Base-by-base conservation (phyloP, 2,888 invertebrate genomes). In the Chironomus riparius region DNA sequence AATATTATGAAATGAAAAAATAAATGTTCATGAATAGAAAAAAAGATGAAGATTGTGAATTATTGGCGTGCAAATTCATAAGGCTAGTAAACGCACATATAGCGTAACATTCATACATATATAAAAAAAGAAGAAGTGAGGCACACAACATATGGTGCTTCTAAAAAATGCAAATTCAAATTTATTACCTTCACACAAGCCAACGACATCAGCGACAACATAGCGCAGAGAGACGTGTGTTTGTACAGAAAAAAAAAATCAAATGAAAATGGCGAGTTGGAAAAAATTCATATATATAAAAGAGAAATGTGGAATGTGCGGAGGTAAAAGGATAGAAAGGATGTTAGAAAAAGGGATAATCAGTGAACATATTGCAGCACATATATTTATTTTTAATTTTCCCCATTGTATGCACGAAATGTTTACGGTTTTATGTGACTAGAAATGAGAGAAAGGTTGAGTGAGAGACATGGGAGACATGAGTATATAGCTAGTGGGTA, bases 311-410 rank as follows among this genome's bases (percentile, higher is more conserved):
- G 65, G 21, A 65, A 65, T 65, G 21, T 21, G 65, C 24, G 24
- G 65, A 24, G 65, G 13, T 65, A 24, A 13, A 21, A n/a, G 65
- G 22, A 62, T 62, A 56, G 61, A 6, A 13, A 38, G 38, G 47
- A 48, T 22, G 65, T 48, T 15, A 21, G 70, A 47, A 70, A 70
- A 13, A 38, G 38, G 28, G 62, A 70, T 70, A 70, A 70, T 70
- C 70, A 70, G 28, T 18, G 56, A 72, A 62, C 74, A 68, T 74
- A 74, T 74, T 74, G 74, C 74, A 68, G 22, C 47, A 28, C 68
- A 68, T 38, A 74, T 74, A 74, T 74, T 74, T 74, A 74, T 74
- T 74, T 74, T 74, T 74, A 74, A 74, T 74, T 74, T 74, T 74
- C 24, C 68, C 65, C 12, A 65, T 65, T 65, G 65, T 65, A 24